Conservation (phyloP, 2,113 vertebrate genomes). For the Butorides virescens region DNA sequence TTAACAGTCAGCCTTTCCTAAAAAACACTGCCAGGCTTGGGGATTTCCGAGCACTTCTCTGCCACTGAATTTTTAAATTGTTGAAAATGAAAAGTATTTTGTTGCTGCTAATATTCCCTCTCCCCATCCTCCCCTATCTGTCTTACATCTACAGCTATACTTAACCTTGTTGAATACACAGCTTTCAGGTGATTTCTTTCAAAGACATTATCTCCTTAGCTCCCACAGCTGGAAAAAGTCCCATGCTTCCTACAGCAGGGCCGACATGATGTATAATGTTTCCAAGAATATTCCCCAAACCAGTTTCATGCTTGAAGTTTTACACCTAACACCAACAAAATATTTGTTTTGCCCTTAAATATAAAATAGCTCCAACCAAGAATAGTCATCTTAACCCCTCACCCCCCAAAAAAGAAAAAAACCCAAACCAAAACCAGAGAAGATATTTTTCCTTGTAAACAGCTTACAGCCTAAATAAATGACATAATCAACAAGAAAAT, state of each 20-base stretch:
- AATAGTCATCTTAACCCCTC: background rate
- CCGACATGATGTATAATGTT: background rate
- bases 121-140: too few relatives aligned
- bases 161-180: rapidly evolving
- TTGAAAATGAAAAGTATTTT: background rate
- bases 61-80: background rate
- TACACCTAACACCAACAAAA: background rate
- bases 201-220: background rate
- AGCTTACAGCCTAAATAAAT: background rate
- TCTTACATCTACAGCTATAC: background rate
- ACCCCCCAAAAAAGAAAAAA: background rate
- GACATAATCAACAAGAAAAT: background rate
- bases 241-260: background rate
- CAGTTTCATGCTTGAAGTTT: background rate
- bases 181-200: background rate
- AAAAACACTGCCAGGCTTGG: rapidly evolving
- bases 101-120: background rate
- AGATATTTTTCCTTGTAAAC: background rate
- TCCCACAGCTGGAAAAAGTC: background rate
- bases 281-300: background rate
- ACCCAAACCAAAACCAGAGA: background rate
- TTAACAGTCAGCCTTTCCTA: background rate
- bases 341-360: background rate
- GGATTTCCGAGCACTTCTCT: background rate
- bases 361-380: background rate